These are phyloP conservation scores for Notarius lentiginosus DNA, from an alignment of 2,113 vertebrate genomes.

Conservation along the genomic window DNA sequence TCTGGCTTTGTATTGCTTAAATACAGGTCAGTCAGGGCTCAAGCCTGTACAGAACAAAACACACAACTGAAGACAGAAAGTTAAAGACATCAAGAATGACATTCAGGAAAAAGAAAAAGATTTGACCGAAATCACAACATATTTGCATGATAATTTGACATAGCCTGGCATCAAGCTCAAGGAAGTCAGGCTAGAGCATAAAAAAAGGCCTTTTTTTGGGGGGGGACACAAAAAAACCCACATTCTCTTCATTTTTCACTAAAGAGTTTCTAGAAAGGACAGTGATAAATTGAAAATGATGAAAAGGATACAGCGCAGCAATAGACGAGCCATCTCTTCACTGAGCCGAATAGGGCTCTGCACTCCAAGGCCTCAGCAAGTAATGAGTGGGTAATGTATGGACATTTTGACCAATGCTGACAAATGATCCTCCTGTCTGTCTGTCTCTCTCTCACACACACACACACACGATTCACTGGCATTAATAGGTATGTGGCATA, in stretches of 20 bases:
- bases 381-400: constrained; percentile 21
- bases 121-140: not conserved
- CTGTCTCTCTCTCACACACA: too few species aligned
- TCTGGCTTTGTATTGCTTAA: constrained; percentile 51
- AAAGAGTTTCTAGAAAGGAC: constrained; percentile 13
- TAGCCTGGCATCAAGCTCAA: constrained; percentile 1
- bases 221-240: not conserved
- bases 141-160: not conserved
- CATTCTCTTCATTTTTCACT: constrained; percentile 23
- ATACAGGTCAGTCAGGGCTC: constrained; percentile 40
- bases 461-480: not conserved
- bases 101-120: constrained; percentile 3
- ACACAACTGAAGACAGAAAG: not conserved
- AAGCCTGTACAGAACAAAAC: constrained; percentile 10
- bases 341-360: not conserved
- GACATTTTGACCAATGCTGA: constrained; percentile 4
- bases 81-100: not conserved
- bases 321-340: constrained; percentile 11
- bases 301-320: constrained; percentile 10
- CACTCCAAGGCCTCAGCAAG: constrained; percentile 16
- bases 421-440: not conserved
- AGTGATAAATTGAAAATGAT: not conserved
- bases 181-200: not conserved
- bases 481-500: constrained; percentile 36
- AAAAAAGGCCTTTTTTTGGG: not conserved